A percentile compares a stretch with the other conserved stretches of the same genome.
Evolutionary conservation across 2,113 vertebrate species (phyloP).

Genomic region (Myrmophylax atrothorax): DNA sequence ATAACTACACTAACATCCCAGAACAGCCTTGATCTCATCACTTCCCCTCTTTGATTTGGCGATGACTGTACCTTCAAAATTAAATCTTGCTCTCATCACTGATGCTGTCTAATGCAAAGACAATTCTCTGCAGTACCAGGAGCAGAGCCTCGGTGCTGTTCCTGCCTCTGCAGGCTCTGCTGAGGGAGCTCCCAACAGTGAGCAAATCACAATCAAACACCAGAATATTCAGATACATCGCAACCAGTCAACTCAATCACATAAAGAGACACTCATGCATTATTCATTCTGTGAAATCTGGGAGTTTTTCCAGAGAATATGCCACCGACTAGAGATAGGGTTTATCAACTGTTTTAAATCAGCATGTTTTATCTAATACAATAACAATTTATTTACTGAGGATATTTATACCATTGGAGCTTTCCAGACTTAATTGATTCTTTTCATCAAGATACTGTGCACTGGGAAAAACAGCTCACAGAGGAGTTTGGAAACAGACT

Average conservation of each 20-base stretch:
- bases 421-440: constrained; percentile 58
- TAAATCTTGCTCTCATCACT: constrained; percentile 40
- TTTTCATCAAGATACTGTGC: constrained; percentile 57
- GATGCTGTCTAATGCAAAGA: constrained; percentile 32
- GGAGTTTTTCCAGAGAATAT: constrained; percentile 72
- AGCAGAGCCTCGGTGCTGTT: constrained; percentile 4
- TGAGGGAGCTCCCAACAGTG: constrained; percentile 30
- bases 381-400: constrained; percentile 69
- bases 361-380: constrained; percentile 65
- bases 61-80: constrained; percentile 34
- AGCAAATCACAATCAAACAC: constrained; percentile 55
- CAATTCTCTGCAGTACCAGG: neutral
- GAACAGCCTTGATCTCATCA: constrained; percentile 53
- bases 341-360: constrained; percentile 73
- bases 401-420: constrained; percentile 47
- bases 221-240: constrained; percentile 46
- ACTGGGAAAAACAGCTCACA: constrained; percentile 33
- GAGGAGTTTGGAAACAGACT: neutral
- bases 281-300: constrained; percentile 72
- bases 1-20: constrained; percentile 34
- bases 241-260: constrained; percentile 55
- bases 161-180: constrained; percentile 4
- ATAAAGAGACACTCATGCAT: constrained; percentile 58
- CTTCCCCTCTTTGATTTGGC: constrained; percentile 53
- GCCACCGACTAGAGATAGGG: constrained; percentile 29